A percentile compares a stretch with the other conserved stretches of the same genome.
Conservation (phyloP, 2,888 invertebrate genomes). For the Ophion ventricosus region DNA sequence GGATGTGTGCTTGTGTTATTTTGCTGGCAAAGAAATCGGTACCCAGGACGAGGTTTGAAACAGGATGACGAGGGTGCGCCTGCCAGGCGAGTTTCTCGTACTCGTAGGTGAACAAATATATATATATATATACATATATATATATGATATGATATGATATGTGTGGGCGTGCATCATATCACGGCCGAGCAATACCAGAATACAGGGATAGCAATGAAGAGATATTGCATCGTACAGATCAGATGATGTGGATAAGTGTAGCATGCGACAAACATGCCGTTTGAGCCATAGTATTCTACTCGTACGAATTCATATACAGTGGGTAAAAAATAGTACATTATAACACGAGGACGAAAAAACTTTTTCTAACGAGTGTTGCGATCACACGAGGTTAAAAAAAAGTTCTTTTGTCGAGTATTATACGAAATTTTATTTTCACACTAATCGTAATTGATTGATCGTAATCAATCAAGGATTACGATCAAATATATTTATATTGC, state of each 20-base stretch:
- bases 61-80: conserved; percentile 46
- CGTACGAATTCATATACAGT: conserved; percentile 29
- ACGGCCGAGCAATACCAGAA: conserved; percentile 23
- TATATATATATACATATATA: neutral
- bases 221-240: conserved; percentile 71
- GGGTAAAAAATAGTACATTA: too few relatives aligned
- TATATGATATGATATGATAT: too few relatives aligned
- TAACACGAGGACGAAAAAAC: too few relatives aligned
- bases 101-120: conserved; percentile 16
- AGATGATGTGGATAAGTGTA: conserved; percentile 76
- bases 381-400: too few relatives aligned
- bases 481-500: too few relatives aligned
- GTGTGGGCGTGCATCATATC: conserved; percentile 9
- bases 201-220: conserved; percentile 28
- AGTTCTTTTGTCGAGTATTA: too few relatives aligned
- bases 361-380: too few relatives aligned
- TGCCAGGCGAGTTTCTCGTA: conserved; percentile 25
- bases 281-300: conserved; percentile 68
- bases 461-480: too few relatives aligned
- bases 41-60: conserved; percentile 46
- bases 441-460: too few relatives aligned
- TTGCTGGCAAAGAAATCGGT: conserved; percentile 44
- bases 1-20: conserved; percentile 23
- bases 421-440: too few relatives aligned
- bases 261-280: conserved; percentile 70